A percentile compares a stretch with the other conserved stretches of the same genome.
Conservation (phyloP, 2,113 vertebrate genomes). For the Zeus faber region DNA sequence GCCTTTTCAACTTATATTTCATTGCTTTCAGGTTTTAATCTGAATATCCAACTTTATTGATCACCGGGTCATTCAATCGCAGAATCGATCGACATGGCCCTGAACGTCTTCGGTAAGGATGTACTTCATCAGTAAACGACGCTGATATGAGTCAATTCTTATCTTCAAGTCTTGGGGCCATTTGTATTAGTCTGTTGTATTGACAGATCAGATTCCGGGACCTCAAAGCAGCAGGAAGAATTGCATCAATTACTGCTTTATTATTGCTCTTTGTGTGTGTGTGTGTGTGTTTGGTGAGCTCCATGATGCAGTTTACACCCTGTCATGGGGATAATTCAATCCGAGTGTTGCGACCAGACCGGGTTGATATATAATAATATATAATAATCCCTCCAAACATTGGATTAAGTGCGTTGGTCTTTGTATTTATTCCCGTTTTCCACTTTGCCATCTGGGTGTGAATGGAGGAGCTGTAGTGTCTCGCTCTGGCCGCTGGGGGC, state of each 20-base stretch:
- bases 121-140: background rate
- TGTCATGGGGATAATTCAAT: too few species aligned
- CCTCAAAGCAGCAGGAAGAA: background rate
- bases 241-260: background rate
- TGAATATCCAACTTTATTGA: constrained; percentile 37
- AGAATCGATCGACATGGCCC: constrained; percentile 60
- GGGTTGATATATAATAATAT: too few species aligned
- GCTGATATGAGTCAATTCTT: background rate
- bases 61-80: constrained; percentile 27
- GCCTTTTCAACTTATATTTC: constrained; percentile 25
- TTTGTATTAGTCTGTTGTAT: too few species aligned
- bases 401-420: too few species aligned
- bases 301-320: too few species aligned
- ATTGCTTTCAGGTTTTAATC: constrained; percentile 13
- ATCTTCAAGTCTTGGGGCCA: background rate
- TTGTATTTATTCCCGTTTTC: too few species aligned
- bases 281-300: too few species aligned
- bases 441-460: too few species aligned
- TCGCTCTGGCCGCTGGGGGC: background rate
- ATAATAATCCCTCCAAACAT: too few species aligned
- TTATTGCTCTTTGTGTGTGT: background rate
- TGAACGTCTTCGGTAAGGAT: constrained; percentile 72
- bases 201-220: background rate
- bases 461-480: too few species aligned
- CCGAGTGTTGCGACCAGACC: too few species aligned